Evolutionary conservation across 2,888 invertebrate species (phyloP), one percentile per base, ranked within the genome.

Genomic region (Andrena bicolor): DNA sequence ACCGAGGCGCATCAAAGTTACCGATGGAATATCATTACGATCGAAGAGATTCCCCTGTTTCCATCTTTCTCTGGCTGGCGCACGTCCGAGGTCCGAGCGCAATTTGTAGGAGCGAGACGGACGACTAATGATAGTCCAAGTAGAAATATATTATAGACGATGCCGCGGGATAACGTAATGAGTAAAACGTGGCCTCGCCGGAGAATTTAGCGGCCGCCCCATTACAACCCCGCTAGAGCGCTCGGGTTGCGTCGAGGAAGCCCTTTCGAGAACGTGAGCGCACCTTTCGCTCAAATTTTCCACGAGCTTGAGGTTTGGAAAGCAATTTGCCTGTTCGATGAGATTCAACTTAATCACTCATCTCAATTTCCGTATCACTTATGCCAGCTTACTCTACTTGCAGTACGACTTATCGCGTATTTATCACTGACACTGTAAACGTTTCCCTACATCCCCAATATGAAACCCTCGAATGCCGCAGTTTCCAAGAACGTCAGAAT

Each of bases 1-100:
- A 82, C 65, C 60, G 79, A 74, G 71, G 71, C 70, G 79, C 86
- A 81, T 88, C 86, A 64, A 81, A 75, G 72, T 77, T 75, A 30
- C 66, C 82, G 77, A 82, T 82, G 49, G 83, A 87, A 84, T 85
- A 86, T 87, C 85, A 80, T 85, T 85, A 80, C 70, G 75, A 80
- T 81, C 83, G 84, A 56, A 71, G 74, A 79, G 76, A 56, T 77
- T 71, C 76, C 72, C 66, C 78, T 32, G 65, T 73, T 63, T 69
- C 76, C 53, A 28, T 82, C 65, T n/a, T 48, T 51, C 63, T 61
- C 61, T 8, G 41, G 41, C 51, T 16, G 4, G 30, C 1, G 70
- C 48, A 7, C 26, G 35, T 41, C 28, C 13, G 28, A 32, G 61
- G 68, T 63, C 70, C 56, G 51, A 48, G 68, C 48, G 83, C 35